Percentiles rank a stretch among this genome's conserved stretches.
phyloP scores from a whole-genome alignment of 2,113 vertebrate species.

The Anguilla japonica region DNA sequence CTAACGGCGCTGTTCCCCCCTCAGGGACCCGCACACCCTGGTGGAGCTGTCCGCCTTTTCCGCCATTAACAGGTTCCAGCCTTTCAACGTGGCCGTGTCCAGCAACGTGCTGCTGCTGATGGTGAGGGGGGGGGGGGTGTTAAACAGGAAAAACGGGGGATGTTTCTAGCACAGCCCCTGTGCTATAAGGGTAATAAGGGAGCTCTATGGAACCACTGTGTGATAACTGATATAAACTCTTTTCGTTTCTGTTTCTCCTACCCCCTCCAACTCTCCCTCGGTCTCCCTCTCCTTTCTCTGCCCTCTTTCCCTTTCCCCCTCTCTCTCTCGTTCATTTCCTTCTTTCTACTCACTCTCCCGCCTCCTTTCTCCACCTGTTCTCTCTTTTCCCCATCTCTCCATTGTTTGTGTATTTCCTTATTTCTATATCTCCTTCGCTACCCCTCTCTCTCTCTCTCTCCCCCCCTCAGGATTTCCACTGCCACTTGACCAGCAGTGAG shows the following conservation, averaged over 20 bases:
- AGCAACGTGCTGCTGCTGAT: constrained; percentile 92
- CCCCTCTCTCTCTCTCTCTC: not conserved
- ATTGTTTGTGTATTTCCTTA: too few relatives aligned
- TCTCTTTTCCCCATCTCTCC: too few relatives aligned
- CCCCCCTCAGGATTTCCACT: constrained; percentile 85
- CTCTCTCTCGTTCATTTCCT: not conserved
- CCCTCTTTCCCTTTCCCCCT: too few relatives aligned
- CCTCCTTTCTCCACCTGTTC: not conserved
- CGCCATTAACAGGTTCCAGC: constrained; percentile 94
- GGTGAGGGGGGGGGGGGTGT: constrained; percentile 58
- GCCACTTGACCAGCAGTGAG: constrained; percentile 91
- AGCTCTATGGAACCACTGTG: too few relatives aligned
- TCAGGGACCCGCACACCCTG: constrained; percentile 87
- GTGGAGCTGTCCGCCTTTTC: constrained; percentile 89
- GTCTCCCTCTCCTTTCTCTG: not conserved
- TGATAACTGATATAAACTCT: not conserved
- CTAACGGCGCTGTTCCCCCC: not conserved
- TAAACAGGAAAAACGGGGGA: not conserved
- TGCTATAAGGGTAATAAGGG: not conserved
- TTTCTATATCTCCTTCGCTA: not conserved
- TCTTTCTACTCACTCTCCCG: not conserved
- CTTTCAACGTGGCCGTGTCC: constrained; percentile 93
- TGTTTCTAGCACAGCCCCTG: not conserved
- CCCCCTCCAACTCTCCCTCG: not conserved
- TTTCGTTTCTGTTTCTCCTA: too few relatives aligned